Evolutionary conservation across 2,888 invertebrate genomes (phyloP).

Genomic region (Pyrrhia umbra): DNA sequence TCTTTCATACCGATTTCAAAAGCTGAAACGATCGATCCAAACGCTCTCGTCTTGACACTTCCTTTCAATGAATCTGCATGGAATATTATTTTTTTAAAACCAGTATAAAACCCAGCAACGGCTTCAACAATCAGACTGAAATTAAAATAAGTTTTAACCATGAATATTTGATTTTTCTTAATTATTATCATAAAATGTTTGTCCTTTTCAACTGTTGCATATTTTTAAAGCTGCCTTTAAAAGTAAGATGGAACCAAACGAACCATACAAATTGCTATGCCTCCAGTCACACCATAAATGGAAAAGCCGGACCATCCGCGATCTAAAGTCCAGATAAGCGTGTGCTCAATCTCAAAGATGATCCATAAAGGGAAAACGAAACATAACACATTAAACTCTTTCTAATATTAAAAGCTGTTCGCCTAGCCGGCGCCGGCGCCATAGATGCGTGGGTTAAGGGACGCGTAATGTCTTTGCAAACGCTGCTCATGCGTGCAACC

Average conservation of each 20-base stretch:
- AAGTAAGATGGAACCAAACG: conserved; percentile 7
- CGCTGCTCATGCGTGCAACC: conserved; percentile 42
- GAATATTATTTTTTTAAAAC: conserved; percentile 29
- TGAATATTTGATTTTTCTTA: neutral
- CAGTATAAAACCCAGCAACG: conserved; percentile 13
- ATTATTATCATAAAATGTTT: neutral
- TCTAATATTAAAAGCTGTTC: conserved; percentile 62
- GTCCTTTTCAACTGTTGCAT: neutral
- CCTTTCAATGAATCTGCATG: conserved; percentile 17
- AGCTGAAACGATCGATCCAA: conserved; percentile 22
- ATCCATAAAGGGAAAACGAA: conserved; percentile 35
- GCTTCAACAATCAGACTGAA: neutral
- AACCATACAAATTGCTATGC: conserved; percentile 3
- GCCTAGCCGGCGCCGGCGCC: conserved; percentile 75
- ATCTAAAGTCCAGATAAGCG: conserved; percentile 37
- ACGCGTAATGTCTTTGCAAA: conserved; percentile 65
- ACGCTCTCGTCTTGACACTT: conserved; percentile 23
- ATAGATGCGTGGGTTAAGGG: conserved; percentile 67
- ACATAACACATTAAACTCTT: conserved; percentile 57
- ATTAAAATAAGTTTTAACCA: neutral
- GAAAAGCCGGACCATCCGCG: conserved; percentile 6
- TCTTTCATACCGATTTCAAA: conserved; percentile 22
- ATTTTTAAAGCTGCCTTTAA: neutral
- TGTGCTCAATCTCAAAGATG: conserved; percentile 23
- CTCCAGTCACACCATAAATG: conserved; percentile 19